Base-by-base conservation (phyloP, 2,113 vertebrate species). In the Acanthochromis polyacanthus region DNA sequence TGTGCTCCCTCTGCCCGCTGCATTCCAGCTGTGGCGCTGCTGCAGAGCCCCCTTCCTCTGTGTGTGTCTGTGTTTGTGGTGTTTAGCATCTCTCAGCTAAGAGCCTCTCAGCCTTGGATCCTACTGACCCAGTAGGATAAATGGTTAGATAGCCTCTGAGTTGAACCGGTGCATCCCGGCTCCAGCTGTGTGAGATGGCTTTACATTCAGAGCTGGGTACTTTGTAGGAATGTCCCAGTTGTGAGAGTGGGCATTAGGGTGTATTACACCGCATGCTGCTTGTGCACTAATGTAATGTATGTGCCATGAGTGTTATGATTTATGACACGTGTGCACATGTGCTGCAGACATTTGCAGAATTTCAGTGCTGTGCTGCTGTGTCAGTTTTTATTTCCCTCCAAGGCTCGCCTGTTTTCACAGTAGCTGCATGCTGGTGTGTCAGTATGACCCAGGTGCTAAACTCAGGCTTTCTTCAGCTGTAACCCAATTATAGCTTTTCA, bases 1-100 rank as follows among this genome's bases (percentile, higher is more conserved):
- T 36, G 57, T 61, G 62, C 63, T 84, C 20, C 0, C 70, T 38
- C 80, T 81, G 68, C 66, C 86, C 40, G 79, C 83, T 80, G 85
- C 87, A 85, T 90, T 91, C 91, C 86, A 89, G 88, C 83, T 79
- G 76, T 84, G 85, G 75, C 69, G 17, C 75, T 79, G 89, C 80
- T n/a, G 82, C 87, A 87, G 84, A 84, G 78, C 71, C 75, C 71
- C 48, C 62, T 53, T 22, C n/a, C 81, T 64, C 62, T 63, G 19
- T 73, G 51, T 60, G 40, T 17, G 25, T 46, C 71, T 63, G 40
- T 74, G 64, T 65, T 63, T 80, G 75, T 70, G 83, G 71, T 85
- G 75, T 83, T 91, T 85, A 79, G 81, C 67, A 71, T 91, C 86
- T 71, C 82, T 56, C 30, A 10, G 75, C 68, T 84, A 76, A 84